These are phyloP conservation scores for Nezara viridula DNA, from an alignment of 2,888 invertebrate species.

Conservation along the genomic window DNA sequence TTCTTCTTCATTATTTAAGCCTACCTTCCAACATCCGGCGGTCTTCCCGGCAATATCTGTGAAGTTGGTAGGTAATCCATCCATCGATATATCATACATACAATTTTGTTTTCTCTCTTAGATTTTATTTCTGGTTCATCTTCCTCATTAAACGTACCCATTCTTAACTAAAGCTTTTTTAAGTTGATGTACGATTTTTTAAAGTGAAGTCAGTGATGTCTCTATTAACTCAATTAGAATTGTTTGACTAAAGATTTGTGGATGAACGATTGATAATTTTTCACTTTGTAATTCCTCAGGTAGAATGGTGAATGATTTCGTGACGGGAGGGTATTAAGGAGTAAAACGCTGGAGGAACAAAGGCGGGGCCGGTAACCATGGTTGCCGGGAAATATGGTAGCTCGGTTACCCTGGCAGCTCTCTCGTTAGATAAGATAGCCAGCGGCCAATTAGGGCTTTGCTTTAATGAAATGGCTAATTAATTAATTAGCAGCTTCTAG, in stretches of 20 bases:
- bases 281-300: not conserved
- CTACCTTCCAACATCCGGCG: too few relatives aligned
- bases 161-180: too few relatives aligned
- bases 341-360: not conserved
- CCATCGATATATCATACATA: too few relatives aligned
- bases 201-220: too few relatives aligned
- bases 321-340: slow-evolving; percentile 39
- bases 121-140: too few relatives aligned
- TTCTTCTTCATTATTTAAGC: too few relatives aligned
- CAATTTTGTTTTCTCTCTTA: too few relatives aligned
- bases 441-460: slow-evolving; percentile 15
- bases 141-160: too few relatives aligned
- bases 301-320: slow-evolving; percentile 29
- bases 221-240: not conserved
- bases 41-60: too few relatives aligned
- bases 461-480: slow-evolving; percentile 34
- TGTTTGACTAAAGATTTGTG: not conserved
- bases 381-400: slow-evolving; percentile 45
- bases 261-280: not conserved
- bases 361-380: slow-evolving; percentile 51
- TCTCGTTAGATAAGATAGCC: slow-evolving; percentile 33
- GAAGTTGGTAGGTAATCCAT: too few relatives aligned
- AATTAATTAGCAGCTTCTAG: not conserved
- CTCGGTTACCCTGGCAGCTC: not conserved
- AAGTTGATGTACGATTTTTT: too few relatives aligned